These are phyloP conservation scores for Kradibia gibbosae DNA, from an alignment of 1,140 invertebrate genomes.

Conservation along the genomic window DNA sequence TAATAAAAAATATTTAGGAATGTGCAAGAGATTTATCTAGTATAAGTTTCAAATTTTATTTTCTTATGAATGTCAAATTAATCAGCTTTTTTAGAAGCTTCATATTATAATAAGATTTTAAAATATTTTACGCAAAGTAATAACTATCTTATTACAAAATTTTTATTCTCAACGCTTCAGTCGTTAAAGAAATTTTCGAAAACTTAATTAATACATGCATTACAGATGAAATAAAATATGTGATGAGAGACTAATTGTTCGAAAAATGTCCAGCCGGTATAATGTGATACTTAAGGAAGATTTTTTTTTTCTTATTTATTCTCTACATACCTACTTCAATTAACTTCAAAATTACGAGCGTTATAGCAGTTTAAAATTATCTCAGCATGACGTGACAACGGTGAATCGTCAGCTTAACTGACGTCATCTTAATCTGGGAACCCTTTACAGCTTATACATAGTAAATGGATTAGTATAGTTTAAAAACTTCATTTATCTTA, in stretches of 20 bases:
- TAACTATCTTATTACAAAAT: too few relatives aligned
- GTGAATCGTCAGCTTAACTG: constrained; percentile 28
- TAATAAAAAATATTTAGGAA: too few relatives aligned
- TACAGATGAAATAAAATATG: background rate
- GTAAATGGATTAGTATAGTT: background rate
- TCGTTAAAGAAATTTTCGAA: too few relatives aligned
- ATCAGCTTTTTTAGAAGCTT: too few relatives aligned
- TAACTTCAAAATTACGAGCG: constrained; percentile 23
- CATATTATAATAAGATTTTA: too few relatives aligned
- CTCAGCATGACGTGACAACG: constrained; percentile 26
- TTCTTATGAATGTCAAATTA: too few relatives aligned
- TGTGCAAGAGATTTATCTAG: too few relatives aligned
- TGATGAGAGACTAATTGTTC: background rate
- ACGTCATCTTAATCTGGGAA: constrained; percentile 35
- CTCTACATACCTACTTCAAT: constrained; percentile 17
- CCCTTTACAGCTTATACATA: background rate
- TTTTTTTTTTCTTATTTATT: constrained; percentile 2
- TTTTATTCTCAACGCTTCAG: too few relatives aligned
- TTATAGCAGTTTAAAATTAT: constrained; percentile 30
- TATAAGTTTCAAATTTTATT: too few relatives aligned
- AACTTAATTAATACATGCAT: background rate
- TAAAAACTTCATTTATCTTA: constrained; percentile 38
- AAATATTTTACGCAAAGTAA: too few relatives aligned
- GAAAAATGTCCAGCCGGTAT: background rate
- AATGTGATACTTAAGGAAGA: background rate